phyloP scores from a whole-genome alignment of 2,888 invertebrate genomes.

The Erebia ligea region DNA sequence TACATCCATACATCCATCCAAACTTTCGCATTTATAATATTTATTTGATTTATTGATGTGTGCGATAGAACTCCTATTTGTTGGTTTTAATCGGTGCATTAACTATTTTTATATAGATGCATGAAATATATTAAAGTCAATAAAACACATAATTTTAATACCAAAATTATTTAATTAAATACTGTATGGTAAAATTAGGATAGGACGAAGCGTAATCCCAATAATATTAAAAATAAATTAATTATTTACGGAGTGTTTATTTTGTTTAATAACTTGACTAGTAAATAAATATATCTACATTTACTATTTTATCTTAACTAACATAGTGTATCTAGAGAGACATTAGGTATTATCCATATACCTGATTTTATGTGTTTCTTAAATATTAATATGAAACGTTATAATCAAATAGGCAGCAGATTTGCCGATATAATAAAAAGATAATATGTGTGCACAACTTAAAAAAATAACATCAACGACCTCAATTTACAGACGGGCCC shows the following conservation, averaged over 20 bases:
- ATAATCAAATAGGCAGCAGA: neutral
- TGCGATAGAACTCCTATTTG: too few species aligned
- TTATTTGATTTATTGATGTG: too few species aligned
- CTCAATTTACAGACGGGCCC: too few species aligned
- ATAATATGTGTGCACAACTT: neutral
- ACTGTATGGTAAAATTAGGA: conserved; percentile 7
- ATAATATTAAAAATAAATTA: neutral
- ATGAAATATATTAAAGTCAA: neutral
- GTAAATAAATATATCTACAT: conserved; percentile 34
- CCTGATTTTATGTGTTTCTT: neutral
- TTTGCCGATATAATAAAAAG: neutral
- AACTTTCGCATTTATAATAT: too few species aligned
- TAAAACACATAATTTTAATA: conserved; percentile 2
- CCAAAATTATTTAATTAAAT: conserved; percentile 9
- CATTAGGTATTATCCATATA: neutral
- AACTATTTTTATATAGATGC: too few species aligned
- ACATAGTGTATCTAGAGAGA: neutral
- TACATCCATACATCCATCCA: too few species aligned
- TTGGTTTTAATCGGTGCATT: too few species aligned
- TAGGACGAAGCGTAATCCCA: neutral
- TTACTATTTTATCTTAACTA: conserved; percentile 6
- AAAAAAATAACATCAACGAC: too few species aligned
- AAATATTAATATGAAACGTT: neutral
- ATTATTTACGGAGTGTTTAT: conserved; percentile 8
- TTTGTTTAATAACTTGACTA: conserved; percentile 38